These are phyloP conservation scores for Sesamia inferens DNA, from an alignment of 2,888 invertebrate genomes.

Conservation along the genomic window DNA sequence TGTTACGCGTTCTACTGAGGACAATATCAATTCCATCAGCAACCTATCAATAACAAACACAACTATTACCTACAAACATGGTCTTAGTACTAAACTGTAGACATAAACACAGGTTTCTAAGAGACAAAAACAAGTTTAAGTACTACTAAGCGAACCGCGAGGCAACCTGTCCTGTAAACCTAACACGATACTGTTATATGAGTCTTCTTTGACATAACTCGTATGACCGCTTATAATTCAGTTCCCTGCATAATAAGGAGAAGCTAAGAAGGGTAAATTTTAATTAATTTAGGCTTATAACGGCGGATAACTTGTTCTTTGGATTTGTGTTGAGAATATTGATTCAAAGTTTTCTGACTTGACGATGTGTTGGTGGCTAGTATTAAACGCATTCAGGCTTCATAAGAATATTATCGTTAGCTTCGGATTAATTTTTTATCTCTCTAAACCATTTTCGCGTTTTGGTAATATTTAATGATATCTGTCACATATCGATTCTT, in stretches of 20 bases:
- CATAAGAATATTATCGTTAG: neutral
- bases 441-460: conserved; percentile 4
- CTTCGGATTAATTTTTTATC: neutral
- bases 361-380: neutral
- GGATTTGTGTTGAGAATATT: conserved; percentile 26
- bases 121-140: conserved; percentile 54
- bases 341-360: conserved; percentile 1
- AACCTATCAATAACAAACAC: neutral
- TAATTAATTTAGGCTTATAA: conserved; percentile 39
- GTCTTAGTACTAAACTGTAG: conserved; percentile 41
- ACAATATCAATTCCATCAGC: neutral
- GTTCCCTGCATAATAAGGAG: conserved; percentile 44
- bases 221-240: conserved; percentile 57
- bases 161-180: conserved; percentile 57
- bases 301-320: conserved; percentile 16
- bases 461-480: conserved; percentile 17
- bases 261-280: conserved; percentile 50
- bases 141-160: conserved; percentile 26
- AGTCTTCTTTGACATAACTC: conserved; percentile 53
- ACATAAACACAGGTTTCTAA: conserved; percentile 27
- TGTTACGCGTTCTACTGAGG: neutral
- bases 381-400: neutral
- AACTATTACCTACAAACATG: neutral
- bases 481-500: conserved; percentile 2
- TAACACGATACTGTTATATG: conserved; percentile 56